These are phyloP conservation scores for Idaea biselata DNA, from an alignment of 2,888 invertebrate genomes.

Conservation along the genomic window DNA sequence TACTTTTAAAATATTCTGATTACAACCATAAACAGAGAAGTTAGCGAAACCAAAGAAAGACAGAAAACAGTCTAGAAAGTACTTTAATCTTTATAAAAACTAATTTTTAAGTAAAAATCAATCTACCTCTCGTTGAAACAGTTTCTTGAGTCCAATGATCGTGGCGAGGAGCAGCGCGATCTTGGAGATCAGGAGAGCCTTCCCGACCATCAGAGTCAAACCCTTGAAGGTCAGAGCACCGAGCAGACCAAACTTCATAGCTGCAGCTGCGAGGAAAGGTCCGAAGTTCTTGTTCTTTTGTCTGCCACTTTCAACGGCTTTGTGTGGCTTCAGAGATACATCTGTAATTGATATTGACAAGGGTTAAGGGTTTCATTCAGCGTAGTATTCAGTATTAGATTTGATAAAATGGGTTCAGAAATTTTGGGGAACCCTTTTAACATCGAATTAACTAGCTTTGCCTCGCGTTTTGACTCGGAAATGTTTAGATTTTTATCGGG, in stretches of 20 bases:
- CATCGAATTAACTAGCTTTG: too few relatives aligned
- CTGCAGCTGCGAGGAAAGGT: conserved; percentile 86
- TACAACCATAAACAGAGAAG: conserved; percentile 9
- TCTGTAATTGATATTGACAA: conserved; percentile 62
- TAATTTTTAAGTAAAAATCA: conserved; percentile 33
- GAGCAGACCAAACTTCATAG: conserved; percentile 89
- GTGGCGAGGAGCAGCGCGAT: conserved; percentile 3
- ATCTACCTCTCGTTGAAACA: conserved; percentile 85
- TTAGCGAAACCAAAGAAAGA: conserved; percentile 19
- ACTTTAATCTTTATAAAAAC: conserved; percentile 7
- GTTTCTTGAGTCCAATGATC: conserved; percentile 79
- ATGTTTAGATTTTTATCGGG: too few relatives aligned
- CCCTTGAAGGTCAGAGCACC: conserved; percentile 91
- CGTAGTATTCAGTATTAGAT: background rate
- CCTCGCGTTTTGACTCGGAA: too few relatives aligned
- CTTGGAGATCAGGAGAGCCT: conserved; percentile 45
- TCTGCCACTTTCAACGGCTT: conserved; percentile 82
- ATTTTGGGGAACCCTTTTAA: too few relatives aligned
- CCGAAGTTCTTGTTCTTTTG: conserved; percentile 88
- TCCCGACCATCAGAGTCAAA: conserved; percentile 89
- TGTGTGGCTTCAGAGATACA: conserved; percentile 84
- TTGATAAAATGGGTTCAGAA: too few relatives aligned
- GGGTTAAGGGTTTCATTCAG: background rate
- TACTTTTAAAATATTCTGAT: conserved; percentile 7
- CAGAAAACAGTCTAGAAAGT: conserved; percentile 16